Evolutionary conservation across 2,797 vertebrate species (phyloP).

Genomic region (Prunella strophiata): DNA sequence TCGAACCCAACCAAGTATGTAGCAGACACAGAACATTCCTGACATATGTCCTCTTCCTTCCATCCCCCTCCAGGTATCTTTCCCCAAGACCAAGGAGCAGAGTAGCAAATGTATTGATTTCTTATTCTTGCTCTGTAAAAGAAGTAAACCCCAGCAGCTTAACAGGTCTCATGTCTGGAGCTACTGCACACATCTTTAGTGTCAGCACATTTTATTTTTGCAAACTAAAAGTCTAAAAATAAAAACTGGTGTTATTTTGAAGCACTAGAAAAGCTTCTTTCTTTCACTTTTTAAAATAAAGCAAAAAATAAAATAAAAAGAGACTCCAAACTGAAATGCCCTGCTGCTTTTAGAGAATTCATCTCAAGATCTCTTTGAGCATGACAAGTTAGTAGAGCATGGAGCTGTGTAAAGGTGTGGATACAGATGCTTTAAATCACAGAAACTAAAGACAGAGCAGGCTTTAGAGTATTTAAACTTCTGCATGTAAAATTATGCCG

Average conservation of each 20-base stretch:
- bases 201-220: not conserved
- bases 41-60: not conserved
- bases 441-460: not conserved
- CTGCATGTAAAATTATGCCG: conserved; percentile 35
- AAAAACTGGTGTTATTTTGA: not conserved
- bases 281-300: not conserved
- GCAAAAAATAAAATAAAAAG: not conserved
- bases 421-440: conserved; percentile 22
- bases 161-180: not conserved
- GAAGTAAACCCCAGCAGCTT: not conserved
- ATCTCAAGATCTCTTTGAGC: not conserved
- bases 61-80: not conserved
- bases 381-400: not conserved
- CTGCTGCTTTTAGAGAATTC: not conserved
- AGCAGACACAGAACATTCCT: not conserved
- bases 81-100: not conserved
- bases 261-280: not conserved
- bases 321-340: not conserved
- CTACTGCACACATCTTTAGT: not conserved
- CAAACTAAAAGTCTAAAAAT: not conserved
- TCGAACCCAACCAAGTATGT: not conserved
- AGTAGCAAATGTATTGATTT: not conserved
- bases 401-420: conserved; percentile 5
- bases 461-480: conserved; percentile 57
- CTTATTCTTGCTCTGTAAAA: not conserved